Base-by-base conservation (phyloP, 2,888 invertebrate genomes). In the Cecidostiba fungosa region DNA sequence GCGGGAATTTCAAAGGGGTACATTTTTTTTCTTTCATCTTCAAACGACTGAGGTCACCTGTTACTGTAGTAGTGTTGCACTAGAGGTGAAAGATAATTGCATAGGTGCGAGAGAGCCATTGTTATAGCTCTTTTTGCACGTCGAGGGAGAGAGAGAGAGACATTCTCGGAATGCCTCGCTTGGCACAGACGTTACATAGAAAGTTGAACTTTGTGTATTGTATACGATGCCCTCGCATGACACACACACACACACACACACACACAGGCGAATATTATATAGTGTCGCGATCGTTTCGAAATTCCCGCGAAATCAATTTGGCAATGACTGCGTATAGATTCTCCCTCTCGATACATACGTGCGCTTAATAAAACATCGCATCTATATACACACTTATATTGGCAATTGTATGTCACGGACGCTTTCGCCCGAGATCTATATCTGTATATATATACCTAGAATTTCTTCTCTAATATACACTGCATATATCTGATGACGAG, bases 291-390 rank as follows among this genome's bases (percentile, higher is more conserved):
- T n/a, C n/a, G n/a, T 66, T 62, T 77, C 43, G 77, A 66, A 78
- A 78, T 66, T 78, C 26, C 14, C 39, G 26, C 66, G 66, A 69
- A 29, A 47, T 39, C 26, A 54, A n/a, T 80, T 80, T 69, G 47
- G n/a, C 79, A 79, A 79, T 50, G 19, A 4, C 19, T 16, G 5
- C 19, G 4, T 47, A 47, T 2, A 47, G 8, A 1, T 6, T 32
- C 43, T 4, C 4, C 10, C 16, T 14, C 3, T 3, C 19, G 12
- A 39, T 39, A 39, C 39, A 39, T 39, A 39, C 39, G 50, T 19
- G 50, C 50, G 50, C 50, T 19, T 3, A 16, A 50, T 50, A 50
- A 19, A 50, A 50, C 39, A 39, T 39, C 43, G 12, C 43, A 6
- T 12, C 1, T 43, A 43, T 12, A 43, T 43, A 43, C 43, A 43